phyloP scores from a whole-genome alignment of 1,140 invertebrate genomes.

The Aculops lycopersici region DNA sequence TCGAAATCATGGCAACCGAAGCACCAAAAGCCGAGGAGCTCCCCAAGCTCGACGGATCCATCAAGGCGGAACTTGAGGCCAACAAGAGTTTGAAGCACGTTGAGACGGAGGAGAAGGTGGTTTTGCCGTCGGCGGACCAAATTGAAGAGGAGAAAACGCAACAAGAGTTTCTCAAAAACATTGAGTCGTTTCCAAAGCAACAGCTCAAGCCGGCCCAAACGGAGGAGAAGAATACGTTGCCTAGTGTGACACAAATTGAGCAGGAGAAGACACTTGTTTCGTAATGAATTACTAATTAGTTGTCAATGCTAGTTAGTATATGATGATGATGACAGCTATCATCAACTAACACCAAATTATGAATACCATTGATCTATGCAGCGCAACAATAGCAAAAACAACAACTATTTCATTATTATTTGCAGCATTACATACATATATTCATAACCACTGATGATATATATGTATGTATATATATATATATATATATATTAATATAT shows the following conservation, averaged over 20 bases:
- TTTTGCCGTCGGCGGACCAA: constrained; percentile 29
- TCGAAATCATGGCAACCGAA: constrained; percentile 9
- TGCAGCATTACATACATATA: no score
- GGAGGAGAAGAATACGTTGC: constrained; percentile 50
- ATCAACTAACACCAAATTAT: no score
- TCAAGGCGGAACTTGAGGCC: constrained; percentile 47
- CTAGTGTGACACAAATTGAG: constrained; percentile 14
- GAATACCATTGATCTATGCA: no score
- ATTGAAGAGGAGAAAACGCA: background rate
- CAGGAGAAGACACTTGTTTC: constrained; percentile 9
- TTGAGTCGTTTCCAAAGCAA: background rate
- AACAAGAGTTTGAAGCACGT: constrained; percentile 53
- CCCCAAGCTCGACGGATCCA: constrained; percentile 47
- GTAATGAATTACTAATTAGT: constrained; percentile 10
- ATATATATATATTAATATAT: no score
- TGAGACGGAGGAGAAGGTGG: constrained; percentile 47
- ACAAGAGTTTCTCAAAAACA: background rate
- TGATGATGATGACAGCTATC: no score
- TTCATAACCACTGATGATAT: no score
- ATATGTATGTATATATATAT: no score
- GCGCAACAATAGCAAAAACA: no score
- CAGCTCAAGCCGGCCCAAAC: constrained; percentile 43
- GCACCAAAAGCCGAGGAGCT: constrained; percentile 48
- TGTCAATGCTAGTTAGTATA: no score
- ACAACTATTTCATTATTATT: no score